phyloP scores from a whole-genome alignment of 2,113 vertebrate species.

The Spilogale gracilis region DNA sequence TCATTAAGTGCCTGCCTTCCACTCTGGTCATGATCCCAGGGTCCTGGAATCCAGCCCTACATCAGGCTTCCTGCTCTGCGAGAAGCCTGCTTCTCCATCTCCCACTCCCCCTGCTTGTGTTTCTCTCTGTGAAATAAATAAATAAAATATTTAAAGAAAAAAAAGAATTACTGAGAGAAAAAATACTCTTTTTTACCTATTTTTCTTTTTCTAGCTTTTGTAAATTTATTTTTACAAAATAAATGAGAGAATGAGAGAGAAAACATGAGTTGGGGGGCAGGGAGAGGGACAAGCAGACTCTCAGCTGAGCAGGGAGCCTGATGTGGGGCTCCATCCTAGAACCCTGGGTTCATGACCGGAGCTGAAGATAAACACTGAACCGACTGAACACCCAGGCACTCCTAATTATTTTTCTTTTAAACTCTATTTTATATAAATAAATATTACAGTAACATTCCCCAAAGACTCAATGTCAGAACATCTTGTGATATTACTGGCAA shows the following conservation, averaged over 20 bases:
- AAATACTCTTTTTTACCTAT: background rate
- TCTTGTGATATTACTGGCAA: background rate
- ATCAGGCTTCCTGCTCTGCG: too few species aligned
- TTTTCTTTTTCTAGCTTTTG: too few species aligned
- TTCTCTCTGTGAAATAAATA: too few species aligned
- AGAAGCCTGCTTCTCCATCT: too few species aligned
- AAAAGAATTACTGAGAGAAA: too few species aligned
- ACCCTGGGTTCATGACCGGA: background rate
- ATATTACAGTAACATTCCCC: background rate
- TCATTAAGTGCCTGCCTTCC: too few species aligned
- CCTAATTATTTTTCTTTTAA: background rate
- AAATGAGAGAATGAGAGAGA: background rate
- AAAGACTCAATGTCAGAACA: background rate
- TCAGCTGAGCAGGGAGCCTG: background rate
- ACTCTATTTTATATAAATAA: background rate
- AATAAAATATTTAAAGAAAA: too few species aligned
- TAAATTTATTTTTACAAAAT: too few species aligned
- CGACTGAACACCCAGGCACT: background rate
- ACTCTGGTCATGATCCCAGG: too few species aligned
- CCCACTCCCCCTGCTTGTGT: too few species aligned
- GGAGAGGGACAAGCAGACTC: background rate
- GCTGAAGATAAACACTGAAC: background rate
- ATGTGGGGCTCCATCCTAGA: background rate
- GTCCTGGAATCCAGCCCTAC: too few species aligned
- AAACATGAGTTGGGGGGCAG: background rate